These are phyloP conservation scores for Macrobrachium nipponense DNA, from an alignment of 1,140 invertebrate genomes.

Conservation along the genomic window DNA sequence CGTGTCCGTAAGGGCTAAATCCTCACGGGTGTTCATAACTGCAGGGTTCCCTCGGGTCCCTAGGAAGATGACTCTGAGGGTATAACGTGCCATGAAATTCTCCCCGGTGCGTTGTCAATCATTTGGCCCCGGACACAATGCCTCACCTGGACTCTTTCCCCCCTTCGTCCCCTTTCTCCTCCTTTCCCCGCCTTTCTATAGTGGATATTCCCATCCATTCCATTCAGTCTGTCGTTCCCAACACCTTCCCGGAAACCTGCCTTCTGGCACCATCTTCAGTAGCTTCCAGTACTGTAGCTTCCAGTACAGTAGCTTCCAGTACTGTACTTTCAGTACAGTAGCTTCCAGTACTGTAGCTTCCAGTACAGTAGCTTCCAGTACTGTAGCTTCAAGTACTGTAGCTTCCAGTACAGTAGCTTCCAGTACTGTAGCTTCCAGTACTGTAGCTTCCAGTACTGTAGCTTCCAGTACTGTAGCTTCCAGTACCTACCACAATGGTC, in stretches of 20 bases:
- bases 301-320: no score
- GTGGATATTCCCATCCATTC: neutral
- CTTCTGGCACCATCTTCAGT: neutral
- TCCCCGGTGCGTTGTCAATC: slow-evolving; percentile 51
- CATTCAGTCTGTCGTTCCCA: neutral
- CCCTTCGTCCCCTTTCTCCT: neutral
- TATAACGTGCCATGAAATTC: slow-evolving; percentile 52
- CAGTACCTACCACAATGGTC: no score
- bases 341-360: no score
- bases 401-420: no score
- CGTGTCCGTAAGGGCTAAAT: neutral
- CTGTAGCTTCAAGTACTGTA: no score
- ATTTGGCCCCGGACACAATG: slow-evolving; percentile 8
- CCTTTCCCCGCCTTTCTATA: neutral
- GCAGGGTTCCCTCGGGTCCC: neutral
- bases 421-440: no score
- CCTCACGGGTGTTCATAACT: neutral
- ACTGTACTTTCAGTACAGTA: no score
- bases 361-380: no score
- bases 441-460: no score
- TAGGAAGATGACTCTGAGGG: neutral
- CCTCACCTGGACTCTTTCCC: slow-evolving; percentile 5
- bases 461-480: no score
- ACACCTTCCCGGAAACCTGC: no score
- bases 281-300: no score